phyloP scores from a whole-genome alignment of 2,888 invertebrate species.

The Bombyx huttoni region DNA sequence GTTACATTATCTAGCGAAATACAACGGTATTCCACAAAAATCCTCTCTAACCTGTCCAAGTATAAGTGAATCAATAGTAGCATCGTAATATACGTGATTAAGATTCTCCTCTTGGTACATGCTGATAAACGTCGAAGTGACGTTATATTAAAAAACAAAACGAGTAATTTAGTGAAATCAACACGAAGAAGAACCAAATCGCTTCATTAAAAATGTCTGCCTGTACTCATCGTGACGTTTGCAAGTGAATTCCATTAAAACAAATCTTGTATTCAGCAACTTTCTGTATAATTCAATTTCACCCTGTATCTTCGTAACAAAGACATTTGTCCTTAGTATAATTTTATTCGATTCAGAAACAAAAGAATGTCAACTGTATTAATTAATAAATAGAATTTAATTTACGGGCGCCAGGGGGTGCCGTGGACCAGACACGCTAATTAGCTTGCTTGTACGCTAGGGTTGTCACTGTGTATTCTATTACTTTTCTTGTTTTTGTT shows the following conservation, averaged over 20 bases:
- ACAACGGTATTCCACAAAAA: too few relatives aligned
- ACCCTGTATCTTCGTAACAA: background rate
- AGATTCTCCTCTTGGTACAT: too few relatives aligned
- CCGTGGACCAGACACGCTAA: constrained; percentile 10
- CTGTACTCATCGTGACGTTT: too few relatives aligned
- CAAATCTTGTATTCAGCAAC: background rate
- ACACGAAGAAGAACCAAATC: too few relatives aligned
- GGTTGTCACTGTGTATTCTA: background rate
- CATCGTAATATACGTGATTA: too few relatives aligned
- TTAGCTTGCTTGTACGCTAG: constrained; percentile 9
- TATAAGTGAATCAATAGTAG: too few relatives aligned
- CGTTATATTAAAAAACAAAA: too few relatives aligned
- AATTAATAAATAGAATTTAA: constrained; percentile 3
- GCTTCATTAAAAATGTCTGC: too few relatives aligned
- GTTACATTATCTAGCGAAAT: too few relatives aligned
- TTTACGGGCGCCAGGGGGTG: constrained; percentile 1
- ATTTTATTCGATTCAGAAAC: constrained; percentile 1
- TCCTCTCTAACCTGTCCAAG: too few relatives aligned
- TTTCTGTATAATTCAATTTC: background rate
- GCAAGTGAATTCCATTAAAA: background rate
- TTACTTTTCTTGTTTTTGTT: background rate
- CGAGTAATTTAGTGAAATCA: too few relatives aligned
- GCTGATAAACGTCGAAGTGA: too few relatives aligned
- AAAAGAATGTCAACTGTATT: constrained; percentile 1
- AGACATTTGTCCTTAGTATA: background rate